Percentiles rank a stretch among this genome's conserved stretches.
phyloP scores from a whole-genome alignment of 2,797 vertebrate species.

The Channallabes apus region DNA sequence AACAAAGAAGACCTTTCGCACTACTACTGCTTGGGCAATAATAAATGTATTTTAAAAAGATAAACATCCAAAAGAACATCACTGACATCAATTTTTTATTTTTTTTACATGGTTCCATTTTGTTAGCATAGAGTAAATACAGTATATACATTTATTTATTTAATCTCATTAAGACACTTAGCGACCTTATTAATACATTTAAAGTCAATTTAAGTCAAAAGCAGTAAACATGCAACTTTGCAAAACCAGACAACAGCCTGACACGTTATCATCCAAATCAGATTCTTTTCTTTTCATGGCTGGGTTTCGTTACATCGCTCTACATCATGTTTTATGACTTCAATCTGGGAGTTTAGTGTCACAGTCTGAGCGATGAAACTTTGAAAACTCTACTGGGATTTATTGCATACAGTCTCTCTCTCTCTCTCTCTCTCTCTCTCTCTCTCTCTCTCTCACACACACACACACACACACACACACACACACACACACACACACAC shows the following conservation, averaged over 20 bases:
- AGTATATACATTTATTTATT: not conserved
- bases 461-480: not conserved
- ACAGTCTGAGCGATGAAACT: not conserved
- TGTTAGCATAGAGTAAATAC: too few relatives aligned
- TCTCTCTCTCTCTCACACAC: too few relatives aligned
- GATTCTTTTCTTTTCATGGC: not conserved
- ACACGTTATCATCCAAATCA: too few relatives aligned
- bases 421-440: too few relatives aligned
- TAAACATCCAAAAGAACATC: not conserved
- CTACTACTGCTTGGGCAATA: too few relatives aligned
- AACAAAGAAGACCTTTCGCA: too few relatives aligned
- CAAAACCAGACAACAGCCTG: not conserved
- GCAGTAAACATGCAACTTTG: not conserved
- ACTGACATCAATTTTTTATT: not conserved
- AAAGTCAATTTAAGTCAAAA: too few relatives aligned
- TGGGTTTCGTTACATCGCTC: not conserved
- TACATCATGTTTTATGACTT: not conserved
- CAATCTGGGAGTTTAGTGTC: not conserved
- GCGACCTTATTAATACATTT: too few relatives aligned
- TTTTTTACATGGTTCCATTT: not conserved
- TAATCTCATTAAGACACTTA: not conserved
- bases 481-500: slow-evolving; percentile 33
- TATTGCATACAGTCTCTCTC: not conserved
- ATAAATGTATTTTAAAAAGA: too few relatives aligned
- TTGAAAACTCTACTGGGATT: not conserved